These are phyloP conservation scores for Sturnira hondurensis DNA, from an alignment of 2,113 vertebrate genomes.

Conservation along the genomic window DNA sequence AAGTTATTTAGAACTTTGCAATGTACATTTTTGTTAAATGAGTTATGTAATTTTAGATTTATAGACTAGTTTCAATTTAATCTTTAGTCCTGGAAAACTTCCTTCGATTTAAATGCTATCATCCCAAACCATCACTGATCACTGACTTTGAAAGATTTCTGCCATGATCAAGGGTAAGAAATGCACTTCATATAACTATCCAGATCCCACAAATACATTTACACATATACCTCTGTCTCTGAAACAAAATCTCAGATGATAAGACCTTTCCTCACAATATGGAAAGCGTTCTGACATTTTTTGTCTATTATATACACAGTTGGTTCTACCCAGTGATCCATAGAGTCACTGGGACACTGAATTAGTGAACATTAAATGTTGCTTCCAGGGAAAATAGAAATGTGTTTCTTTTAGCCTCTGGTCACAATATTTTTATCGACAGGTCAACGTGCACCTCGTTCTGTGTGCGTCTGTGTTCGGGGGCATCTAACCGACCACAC, in stretches of 20 bases:
- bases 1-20: conserved; percentile 15
- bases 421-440: not conserved
- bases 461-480: not conserved
- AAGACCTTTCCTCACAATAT: not conserved
- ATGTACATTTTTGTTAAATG: not conserved
- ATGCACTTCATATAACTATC: not conserved
- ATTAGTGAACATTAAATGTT: not conserved
- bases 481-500: not conserved
- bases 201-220: not conserved
- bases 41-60: not conserved
- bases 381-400: not conserved
- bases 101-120: not conserved
- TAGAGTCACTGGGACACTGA: not conserved
- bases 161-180: not conserved
- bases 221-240: not conserved
- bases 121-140: not conserved
- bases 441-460: not conserved
- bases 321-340: not conserved
- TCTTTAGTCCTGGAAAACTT: not conserved
- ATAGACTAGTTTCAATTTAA: not conserved
- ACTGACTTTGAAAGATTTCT: not conserved
- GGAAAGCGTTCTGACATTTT: not conserved
- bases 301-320: not conserved
- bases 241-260: conserved; percentile 6
- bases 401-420: not conserved